Base-by-base conservation (phyloP, 2,888 invertebrate species). In the Exocentrus adspersus region DNA sequence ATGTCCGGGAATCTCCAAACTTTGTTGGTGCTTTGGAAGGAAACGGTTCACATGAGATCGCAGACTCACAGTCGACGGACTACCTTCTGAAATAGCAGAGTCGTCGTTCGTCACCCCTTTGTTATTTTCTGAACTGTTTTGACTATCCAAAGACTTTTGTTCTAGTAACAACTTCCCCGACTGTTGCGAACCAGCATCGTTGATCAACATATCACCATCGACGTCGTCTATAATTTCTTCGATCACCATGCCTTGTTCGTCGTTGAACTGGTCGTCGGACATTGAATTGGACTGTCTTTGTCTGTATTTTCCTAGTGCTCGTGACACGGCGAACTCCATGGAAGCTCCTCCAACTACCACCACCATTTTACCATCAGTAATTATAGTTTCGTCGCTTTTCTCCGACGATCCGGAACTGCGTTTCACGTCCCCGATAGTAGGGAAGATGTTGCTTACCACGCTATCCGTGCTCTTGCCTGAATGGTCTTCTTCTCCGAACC, bases 291-390 rank as follows among this genome's bases (percentile, higher is more conserved):
- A 90, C 66, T 90, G 85, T 70, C 92, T 86, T 70, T 92, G 87
- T 46, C 93, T 85, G 78, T 92, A 93, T 82, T 92, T 92, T 19
- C 92, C 93, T 19, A 93, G 82, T 0, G 93, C 93, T 76, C 93
- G 84, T 0, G 93, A 93, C 0, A 93, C 93, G 0, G 93, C 92
- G 81, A 93, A 93, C 78, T 93, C 93, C 87, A 93, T 91, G 7
- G 91, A 90, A 12, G 91, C 87, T 16, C 89, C 89, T n/a, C 62
- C 60, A 9, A 86, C 75, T n/a, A 87, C 85, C 2, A 87, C 86
- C 42, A 87, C 80, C 7, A 82, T 82, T 71, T 81, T 80, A 56
- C 74, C 86, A 60, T 87, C 87, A 0, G 73, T 72, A 52, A 74
- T 72, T 0, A 71, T 84, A 50, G 84, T 86, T 67, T 87, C 87